Base-by-base conservation (phyloP, 2,797 vertebrate genomes). In the Enteromius trimaculatus region DNA sequence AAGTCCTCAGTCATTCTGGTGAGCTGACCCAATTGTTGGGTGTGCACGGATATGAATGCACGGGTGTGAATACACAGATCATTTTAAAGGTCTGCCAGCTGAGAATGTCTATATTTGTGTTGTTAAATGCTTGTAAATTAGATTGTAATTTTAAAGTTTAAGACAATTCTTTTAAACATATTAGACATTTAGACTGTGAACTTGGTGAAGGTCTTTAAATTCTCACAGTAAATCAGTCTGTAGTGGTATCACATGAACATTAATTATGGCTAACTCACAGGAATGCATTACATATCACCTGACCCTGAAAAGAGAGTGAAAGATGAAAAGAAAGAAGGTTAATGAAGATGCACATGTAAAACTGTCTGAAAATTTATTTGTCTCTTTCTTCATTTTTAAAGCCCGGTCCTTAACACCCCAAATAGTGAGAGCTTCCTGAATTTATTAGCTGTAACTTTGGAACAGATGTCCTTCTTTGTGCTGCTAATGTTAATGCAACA, bases 401-500 rank as follows among this genome's bases (percentile, higher is more conserved):
- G 39, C 26, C 26, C 3, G 37, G 62, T 23, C 29, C 29, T 79
- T 79, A 65, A 23, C 29, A 34, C 29, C 19, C 4, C 16, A 79
- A 34, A 44, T 68, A 76, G 64, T 26, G n/a, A 75, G 68, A 80
- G 66, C n/a, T 74, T 83, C 42, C 23, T 47, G 39, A 65, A 31
- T 84, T 85, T 81, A 85, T 70, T 70, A 68, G 68, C 62, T 64
- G 47, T 62, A 81, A 81, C 55, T 81, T 60, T 85, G 62, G 37
- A 79, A 84, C 83, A 81, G 81, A 84, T 26, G 29, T 64, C 75
- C 42, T 53, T 65, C 68, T 84, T 76, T 81, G 39, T 42, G 60
- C 51, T 68, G 72, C 69, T 68, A 62, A 74, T 68, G 60, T 79
- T 68, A 74, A 83, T 60, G 83, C 14, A 47, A 80, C 29, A 60